Conservation (phyloP, 2,113 vertebrate genomes). For the Chloroceryle aenea region DNA sequence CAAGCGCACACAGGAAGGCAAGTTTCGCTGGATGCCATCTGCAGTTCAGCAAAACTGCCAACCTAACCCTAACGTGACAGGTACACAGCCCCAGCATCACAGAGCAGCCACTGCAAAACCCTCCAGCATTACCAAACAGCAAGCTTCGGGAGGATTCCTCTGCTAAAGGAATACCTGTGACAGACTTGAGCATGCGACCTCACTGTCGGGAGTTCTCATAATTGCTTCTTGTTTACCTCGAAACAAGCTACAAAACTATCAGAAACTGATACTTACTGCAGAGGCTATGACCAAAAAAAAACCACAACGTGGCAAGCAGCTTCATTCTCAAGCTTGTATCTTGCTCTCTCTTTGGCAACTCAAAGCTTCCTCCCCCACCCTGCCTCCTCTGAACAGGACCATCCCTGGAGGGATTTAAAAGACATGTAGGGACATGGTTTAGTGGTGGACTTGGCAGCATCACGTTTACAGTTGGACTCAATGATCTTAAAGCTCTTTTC, state of each 20-base stretch:
- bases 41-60: background rate
- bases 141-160: background rate
- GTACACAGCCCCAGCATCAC: background rate
- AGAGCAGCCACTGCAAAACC: background rate
- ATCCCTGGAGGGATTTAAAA: background rate
- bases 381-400: background rate
- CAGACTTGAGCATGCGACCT: accelerated
- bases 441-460: background rate
- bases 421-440: accelerated
- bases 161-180: background rate
- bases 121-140: background rate
- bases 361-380: background rate
- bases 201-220: background rate
- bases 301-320: no score
- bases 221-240: background rate
- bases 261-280: background rate
- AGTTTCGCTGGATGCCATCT: background rate
- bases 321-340: background rate
- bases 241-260: background rate
- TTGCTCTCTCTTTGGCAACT: background rate
- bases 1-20: background rate
- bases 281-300: background rate
- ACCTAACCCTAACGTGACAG: background rate
- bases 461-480: background rate
- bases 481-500: background rate